A percentile compares a stretch with the other conserved stretches of the same genome.
phyloP scores from a whole-genome alignment of 2,888 invertebrate species.

The Priocnemis perturbator region DNA sequence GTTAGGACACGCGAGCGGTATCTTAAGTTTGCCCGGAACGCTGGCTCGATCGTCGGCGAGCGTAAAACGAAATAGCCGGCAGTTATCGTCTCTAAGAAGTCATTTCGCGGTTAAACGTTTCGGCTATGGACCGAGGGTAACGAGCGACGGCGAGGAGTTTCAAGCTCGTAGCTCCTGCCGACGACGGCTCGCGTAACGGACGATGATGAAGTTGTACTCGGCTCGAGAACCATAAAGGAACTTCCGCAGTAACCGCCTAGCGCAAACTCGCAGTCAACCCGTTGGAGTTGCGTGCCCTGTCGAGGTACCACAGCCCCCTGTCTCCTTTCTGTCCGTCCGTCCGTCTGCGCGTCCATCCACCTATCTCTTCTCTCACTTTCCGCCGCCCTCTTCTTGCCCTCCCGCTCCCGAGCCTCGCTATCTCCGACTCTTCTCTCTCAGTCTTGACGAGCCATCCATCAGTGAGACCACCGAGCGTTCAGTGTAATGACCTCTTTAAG shows the following conservation, averaged over 20 bases:
- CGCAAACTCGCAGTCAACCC: slow-evolving; percentile 36
- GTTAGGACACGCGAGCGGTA: no score
- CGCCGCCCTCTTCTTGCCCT: neutral
- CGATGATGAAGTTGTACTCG: slow-evolving; percentile 50
- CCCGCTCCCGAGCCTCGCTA: no score
- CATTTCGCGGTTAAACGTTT: slow-evolving; percentile 42
- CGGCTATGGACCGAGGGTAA: slow-evolving; percentile 28
- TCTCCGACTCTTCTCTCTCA: neutral
- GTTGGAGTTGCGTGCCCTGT: slow-evolving; percentile 12
- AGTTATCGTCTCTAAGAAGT: slow-evolving; percentile 47
- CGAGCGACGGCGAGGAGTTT: slow-evolving; percentile 35
- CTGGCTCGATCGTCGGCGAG: slow-evolving; percentile 11
- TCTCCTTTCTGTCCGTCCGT: neutral
- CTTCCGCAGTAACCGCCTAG: slow-evolving; percentile 36
- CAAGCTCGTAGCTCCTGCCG: slow-evolving; percentile 18
- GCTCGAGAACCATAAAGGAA: slow-evolving; percentile 48
- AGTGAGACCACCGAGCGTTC: slow-evolving; percentile 24
- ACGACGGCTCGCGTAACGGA: slow-evolving; percentile 19
- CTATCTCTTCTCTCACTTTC: neutral
- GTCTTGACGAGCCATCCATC: slow-evolving; percentile 20
- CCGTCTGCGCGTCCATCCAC: slow-evolving; percentile 1
- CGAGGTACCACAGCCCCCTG: neutral
- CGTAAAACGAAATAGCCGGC: slow-evolving; percentile 38
- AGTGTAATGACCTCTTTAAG: slow-evolving; percentile 44
- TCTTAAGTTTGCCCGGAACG: no score